Evolutionary conservation across 1,140 invertebrate genomes (phyloP).

Genomic region (Pomacea maculata): DNA sequence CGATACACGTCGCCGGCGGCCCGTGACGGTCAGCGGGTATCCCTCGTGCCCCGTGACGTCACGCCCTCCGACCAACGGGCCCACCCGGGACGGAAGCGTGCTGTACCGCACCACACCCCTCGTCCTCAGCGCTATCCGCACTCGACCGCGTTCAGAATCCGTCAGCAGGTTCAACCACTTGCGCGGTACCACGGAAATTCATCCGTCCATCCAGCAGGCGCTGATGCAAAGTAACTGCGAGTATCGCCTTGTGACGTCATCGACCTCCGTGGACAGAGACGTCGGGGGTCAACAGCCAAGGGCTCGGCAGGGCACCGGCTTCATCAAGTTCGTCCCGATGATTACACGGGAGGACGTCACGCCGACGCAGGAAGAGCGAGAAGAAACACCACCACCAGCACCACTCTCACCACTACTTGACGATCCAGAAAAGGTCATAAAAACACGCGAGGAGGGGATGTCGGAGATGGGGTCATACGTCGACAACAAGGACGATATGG

Average conservation of each 20-base stretch:
- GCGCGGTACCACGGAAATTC: neutral
- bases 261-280: neutral
- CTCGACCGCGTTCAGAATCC: conserved; percentile 13
- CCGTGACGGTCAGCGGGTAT: neutral
- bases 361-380: too few species aligned
- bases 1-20: too few species aligned
- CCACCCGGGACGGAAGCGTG: conserved; percentile 14
- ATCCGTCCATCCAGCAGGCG: conserved; percentile 8
- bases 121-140: conserved; percentile 11
- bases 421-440: too few species aligned
- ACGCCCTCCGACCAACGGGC: conserved; percentile 12
- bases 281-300: neutral
- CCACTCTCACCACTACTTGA: too few species aligned
- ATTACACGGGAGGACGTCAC: too few species aligned
- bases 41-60: neutral
- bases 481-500: too few species aligned
- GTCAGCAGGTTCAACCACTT: conserved; percentile 15
- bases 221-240: conserved; percentile 23
- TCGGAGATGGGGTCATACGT: too few species aligned
- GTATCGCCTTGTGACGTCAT: conserved; percentile 6
- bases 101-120: conserved; percentile 12
- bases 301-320: neutral
- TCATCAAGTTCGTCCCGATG: too few species aligned
- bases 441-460: too few species aligned
- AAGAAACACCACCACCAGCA: too few species aligned